A percentile compares a stretch with the other conserved stretches of the same genome.
Evolutionary conservation across 2,888 invertebrate species (phyloP).

Genomic region (Athripsodes cinereus): DNA sequence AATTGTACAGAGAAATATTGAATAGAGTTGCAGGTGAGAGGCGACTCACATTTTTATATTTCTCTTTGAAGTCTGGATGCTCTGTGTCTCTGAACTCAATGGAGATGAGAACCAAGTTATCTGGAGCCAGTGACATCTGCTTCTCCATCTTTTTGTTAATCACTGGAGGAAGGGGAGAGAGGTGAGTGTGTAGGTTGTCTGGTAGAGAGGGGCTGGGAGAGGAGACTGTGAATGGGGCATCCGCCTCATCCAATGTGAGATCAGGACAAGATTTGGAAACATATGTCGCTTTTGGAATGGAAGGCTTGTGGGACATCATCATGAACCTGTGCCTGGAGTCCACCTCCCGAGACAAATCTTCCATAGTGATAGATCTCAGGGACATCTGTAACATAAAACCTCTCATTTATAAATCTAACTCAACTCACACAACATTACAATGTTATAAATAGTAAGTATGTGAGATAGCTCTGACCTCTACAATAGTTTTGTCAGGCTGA

Average conservation of each 20-base stretch:
- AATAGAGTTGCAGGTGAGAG: too few species aligned
- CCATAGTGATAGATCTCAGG: conserved; percentile 81
- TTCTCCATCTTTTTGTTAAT: conserved; percentile 13
- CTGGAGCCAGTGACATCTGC: conserved; percentile 38
- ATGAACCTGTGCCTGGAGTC: conserved; percentile 78
- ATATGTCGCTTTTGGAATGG: conserved; percentile 47
- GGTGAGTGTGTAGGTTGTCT: conserved; percentile 36
- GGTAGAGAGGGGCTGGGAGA: conserved; percentile 46
- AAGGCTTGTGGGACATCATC: conserved; percentile 65
- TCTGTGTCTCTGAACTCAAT: conserved; percentile 60
- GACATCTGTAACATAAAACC: conserved; percentile 57
- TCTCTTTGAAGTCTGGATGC: conserved; percentile 58
- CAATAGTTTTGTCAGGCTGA: conserved; percentile 62
- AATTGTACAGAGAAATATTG: too few species aligned
- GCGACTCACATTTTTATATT: conserved; percentile 54
- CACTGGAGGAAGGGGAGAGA: background rate
- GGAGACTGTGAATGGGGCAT: background rate
- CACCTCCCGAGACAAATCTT: conserved; percentile 75
- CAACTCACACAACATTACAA: background rate
- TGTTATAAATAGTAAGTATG: background rate
- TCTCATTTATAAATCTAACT: background rate
- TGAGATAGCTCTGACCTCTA: conserved; percentile 48
- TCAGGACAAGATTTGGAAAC: conserved; percentile 80
- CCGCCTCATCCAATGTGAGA: conserved; percentile 38
- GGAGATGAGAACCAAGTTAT: conserved; percentile 69